These are phyloP conservation scores for Nannoperca australis DNA, from an alignment of 2,797 vertebrate species.

Conservation along the genomic window DNA sequence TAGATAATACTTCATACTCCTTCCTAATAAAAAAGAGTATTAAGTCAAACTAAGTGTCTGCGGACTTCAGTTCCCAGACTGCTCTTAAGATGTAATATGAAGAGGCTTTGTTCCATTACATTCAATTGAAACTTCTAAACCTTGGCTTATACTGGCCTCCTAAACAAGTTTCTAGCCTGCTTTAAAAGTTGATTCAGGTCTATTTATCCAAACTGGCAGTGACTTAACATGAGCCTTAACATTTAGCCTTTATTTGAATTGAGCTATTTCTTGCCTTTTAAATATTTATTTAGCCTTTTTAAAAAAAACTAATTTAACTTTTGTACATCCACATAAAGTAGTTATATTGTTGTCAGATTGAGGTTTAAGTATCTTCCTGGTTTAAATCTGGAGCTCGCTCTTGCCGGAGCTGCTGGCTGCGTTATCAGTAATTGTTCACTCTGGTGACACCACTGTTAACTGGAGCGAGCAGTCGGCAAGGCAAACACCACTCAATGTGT, in stretches of 20 bases:
- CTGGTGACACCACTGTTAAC: constrained; percentile 80
- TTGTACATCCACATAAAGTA: not conserved
- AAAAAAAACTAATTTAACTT: not conserved
- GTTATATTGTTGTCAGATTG: not conserved
- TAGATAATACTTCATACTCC: constrained; percentile 40
- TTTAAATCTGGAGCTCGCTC: constrained; percentile 28
- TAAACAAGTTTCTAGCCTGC: constrained; percentile 11
- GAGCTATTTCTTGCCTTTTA: not conserved
- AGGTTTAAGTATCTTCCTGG: not conserved
- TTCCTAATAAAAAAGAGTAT: constrained; percentile 80
- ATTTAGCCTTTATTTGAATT: constrained; percentile 4
- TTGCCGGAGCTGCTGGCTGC: constrained; percentile 53
- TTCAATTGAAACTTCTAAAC: constrained; percentile 38
- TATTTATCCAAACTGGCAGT: constrained; percentile 9
- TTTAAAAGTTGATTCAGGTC: constrained; percentile 67
- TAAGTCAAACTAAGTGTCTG: constrained; percentile 68
- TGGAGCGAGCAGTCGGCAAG: constrained; percentile 75
- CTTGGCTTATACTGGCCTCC: constrained; percentile 11
- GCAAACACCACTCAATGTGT: constrained; percentile 84
- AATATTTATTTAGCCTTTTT: not conserved
- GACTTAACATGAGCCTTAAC: not conserved
- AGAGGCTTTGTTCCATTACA: constrained; percentile 53
- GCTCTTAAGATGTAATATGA: constrained; percentile 73
- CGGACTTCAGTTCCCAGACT: constrained; percentile 57
- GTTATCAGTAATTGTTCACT: constrained; percentile 82